Conservation (phyloP, 2,797 vertebrate species). For the Falco concolor region DNA sequence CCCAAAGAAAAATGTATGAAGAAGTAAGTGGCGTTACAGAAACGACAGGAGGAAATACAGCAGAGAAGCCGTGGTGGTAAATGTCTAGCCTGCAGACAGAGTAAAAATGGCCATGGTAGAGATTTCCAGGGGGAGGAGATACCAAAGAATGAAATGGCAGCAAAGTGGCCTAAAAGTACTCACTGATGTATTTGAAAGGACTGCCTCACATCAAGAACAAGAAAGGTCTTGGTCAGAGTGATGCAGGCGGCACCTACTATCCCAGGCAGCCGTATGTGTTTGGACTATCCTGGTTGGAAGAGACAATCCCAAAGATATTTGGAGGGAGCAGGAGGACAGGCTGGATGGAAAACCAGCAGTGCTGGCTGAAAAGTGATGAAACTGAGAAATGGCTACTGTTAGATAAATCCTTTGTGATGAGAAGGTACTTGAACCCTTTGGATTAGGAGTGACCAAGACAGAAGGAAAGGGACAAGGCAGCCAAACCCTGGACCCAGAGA, state of each 20-base stretch:
- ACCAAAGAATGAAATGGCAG: not conserved
- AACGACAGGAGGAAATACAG: not conserved
- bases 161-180: not conserved
- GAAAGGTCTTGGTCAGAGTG: not conserved
- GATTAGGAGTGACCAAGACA: not conserved
- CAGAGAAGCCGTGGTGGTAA: not conserved
- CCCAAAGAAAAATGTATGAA: not conserved
- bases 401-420: not conserved
- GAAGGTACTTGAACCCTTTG: not conserved
- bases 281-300: not conserved
- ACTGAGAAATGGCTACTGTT: not conserved
- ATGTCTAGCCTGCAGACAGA: not conserved
- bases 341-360: not conserved
- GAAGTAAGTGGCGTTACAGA: not conserved
- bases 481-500: not conserved
- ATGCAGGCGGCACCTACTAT: fast-evolving
- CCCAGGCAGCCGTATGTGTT: not conserved
- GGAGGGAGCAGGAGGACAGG: not conserved
- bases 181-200: not conserved
- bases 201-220: not conserved
- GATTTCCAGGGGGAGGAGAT: not conserved
- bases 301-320: not conserved
- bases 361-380: not conserved
- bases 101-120: not conserved
- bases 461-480: not conserved